These are phyloP conservation scores for Chloroclysta siterata DNA, from an alignment of 2,888 invertebrate species.

Conservation along the genomic window DNA sequence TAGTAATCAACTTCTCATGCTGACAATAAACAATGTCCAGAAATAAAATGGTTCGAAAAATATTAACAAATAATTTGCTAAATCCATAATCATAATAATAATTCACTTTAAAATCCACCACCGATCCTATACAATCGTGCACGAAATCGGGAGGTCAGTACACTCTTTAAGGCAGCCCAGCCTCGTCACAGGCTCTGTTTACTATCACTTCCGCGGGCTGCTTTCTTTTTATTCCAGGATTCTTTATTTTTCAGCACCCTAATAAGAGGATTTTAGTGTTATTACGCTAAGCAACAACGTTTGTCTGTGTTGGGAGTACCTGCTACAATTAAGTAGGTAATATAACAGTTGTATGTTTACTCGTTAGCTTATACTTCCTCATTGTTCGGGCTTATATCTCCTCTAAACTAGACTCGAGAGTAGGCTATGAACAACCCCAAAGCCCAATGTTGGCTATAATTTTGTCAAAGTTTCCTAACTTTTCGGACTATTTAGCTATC, in stretches of 20 bases:
- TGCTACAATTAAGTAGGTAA: constrained; percentile 20
- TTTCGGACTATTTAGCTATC: constrained; percentile 22
- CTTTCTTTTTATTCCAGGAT: constrained; percentile 62
- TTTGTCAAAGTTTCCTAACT: constrained; percentile 27
- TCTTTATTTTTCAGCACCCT: constrained; percentile 56
- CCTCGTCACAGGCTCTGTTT: constrained; percentile 66
- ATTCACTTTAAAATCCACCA: neutral
- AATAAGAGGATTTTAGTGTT: constrained; percentile 52
- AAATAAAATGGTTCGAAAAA: neutral
- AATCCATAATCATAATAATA: too few species aligned
- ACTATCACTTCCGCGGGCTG: constrained; percentile 64
- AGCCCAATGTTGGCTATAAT: constrained; percentile 30
- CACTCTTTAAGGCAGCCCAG: constrained; percentile 23
- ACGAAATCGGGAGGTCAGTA: constrained; percentile 39
- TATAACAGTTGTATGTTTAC: constrained; percentile 23
- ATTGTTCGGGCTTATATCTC: constrained; percentile 25
- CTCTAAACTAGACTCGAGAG: constrained; percentile 25
- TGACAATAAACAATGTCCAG: too few species aligned
- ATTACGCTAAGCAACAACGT: constrained; percentile 33
- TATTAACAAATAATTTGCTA: neutral
- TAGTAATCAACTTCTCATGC: too few species aligned
- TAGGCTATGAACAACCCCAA: constrained; percentile 28
- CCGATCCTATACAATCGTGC: constrained; percentile 6
- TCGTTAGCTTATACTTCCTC: constrained; percentile 26
- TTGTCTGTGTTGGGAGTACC: constrained; percentile 19